phyloP scores from a whole-genome alignment of 1,140 invertebrate genomes.

The Drosophila tani region DNA sequence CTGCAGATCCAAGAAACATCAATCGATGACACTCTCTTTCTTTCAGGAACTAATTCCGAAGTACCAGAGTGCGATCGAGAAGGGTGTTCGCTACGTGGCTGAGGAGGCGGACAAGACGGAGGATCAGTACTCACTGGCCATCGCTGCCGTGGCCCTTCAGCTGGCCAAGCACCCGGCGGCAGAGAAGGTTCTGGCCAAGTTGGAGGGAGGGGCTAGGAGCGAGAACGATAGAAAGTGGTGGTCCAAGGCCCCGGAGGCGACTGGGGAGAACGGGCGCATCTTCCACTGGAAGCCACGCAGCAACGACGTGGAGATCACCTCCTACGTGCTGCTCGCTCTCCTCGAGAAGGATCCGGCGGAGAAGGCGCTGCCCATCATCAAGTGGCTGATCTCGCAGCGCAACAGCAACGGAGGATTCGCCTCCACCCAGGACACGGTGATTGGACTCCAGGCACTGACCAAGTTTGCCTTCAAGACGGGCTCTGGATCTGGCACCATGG shows the following conservation, averaged over 20 bases:
- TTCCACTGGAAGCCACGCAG: constrained; percentile 85
- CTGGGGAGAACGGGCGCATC: not conserved
- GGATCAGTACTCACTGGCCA: constrained; percentile 91
- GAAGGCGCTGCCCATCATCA: constrained; percentile 87
- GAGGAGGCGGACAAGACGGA: constrained; percentile 89
- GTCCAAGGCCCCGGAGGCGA: constrained; percentile 78
- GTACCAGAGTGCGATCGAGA: constrained; percentile 89
- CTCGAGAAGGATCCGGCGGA: constrained; percentile 87
- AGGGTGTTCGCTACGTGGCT: constrained; percentile 92
- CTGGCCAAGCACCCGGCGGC: constrained; percentile 88
- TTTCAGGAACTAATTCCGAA: constrained; percentile 82
- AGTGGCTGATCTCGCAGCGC: constrained; percentile 91
- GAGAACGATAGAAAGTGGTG: constrained; percentile 75
- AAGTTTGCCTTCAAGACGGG: constrained; percentile 86
- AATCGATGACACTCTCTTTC: not conserved
- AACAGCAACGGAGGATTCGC: constrained; percentile 92
- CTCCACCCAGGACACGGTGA: constrained; percentile 90
- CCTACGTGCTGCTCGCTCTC: constrained; percentile 89
- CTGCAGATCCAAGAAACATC: not conserved
- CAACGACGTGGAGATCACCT: constrained; percentile 91
- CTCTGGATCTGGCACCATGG: constrained; percentile 66
- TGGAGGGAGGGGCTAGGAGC: constrained; percentile 54
- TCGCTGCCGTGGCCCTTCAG: constrained; percentile 92
- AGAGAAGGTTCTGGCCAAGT: constrained; percentile 61
- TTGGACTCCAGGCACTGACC: constrained; percentile 88